Conservation (phyloP, 2,888 invertebrate genomes). For the Acanthococcus lagerstroemiae region DNA sequence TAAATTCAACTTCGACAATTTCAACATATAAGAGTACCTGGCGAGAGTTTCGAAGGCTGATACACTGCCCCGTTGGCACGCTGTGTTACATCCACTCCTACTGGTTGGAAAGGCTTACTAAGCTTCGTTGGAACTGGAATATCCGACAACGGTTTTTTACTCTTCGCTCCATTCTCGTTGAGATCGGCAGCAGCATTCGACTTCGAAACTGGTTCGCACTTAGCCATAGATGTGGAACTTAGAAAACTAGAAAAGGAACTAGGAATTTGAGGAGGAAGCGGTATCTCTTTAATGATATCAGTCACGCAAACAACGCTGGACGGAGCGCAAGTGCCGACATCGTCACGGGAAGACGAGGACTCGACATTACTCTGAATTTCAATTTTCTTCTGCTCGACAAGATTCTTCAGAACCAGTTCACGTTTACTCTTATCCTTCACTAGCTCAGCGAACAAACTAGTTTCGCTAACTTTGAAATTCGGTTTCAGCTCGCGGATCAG, state of each 20-base stretch:
- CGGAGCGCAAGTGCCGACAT: background rate
- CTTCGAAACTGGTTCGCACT: background rate
- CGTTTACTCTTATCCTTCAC: conserved; percentile 76
- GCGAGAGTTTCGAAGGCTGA: background rate
- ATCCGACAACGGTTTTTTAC: background rate
- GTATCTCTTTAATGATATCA: conserved; percentile 24
- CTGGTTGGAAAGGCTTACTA: background rate
- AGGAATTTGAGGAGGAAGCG: conserved; percentile 26
- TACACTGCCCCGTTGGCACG: background rate
- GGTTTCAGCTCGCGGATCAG: conserved; percentile 42
- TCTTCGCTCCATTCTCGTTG: background rate
- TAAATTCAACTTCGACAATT: too few species aligned
- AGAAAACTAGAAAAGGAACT: conserved; percentile 25
- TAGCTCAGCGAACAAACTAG: conserved; percentile 79
- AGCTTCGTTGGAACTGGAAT: background rate
- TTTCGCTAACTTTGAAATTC: conserved; percentile 70
- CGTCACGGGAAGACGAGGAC: background rate
- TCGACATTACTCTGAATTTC: conserved; percentile 48
- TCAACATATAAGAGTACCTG: background rate
- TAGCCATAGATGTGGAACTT: conserved; percentile 13
- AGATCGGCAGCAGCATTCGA: conserved; percentile 2
- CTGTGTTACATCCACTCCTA: too few species aligned
- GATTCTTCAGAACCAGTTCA: conserved; percentile 54
- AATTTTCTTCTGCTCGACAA: conserved; percentile 43
- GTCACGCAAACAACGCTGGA: conserved; percentile 16